Conservation (phyloP, 2,888 invertebrate genomes). For the Aphrophora alni region DNA sequence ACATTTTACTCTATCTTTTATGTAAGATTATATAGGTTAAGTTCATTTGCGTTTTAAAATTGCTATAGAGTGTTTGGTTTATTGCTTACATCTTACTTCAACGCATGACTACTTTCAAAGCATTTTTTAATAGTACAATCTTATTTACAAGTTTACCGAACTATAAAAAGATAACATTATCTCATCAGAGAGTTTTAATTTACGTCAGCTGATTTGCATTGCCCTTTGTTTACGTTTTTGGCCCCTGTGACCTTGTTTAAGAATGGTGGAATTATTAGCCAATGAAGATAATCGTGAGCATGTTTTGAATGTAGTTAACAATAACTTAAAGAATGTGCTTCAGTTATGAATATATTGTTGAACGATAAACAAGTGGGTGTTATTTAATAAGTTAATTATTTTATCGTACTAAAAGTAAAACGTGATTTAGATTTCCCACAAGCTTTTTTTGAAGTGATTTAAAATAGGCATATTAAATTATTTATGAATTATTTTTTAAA, state of each 20-base stretch:
- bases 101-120: too few species aligned
- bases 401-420: not conserved
- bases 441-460: not conserved
- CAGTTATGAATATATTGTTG: not conserved
- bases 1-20: too few species aligned
- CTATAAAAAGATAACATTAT: not conserved
- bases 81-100: too few species aligned
- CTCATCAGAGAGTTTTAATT: not conserved
- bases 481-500: not conserved
- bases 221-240: conserved; percentile 6
- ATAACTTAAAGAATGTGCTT: not conserved
- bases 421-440: not conserved
- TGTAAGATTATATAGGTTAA: too few species aligned
- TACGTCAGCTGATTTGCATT: conserved; percentile 9
- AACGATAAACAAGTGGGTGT: not conserved
- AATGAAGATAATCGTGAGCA: conserved; percentile 2
- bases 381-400: not conserved
- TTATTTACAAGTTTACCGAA: not conserved
- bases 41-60: too few species aligned
- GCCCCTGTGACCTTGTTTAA: not conserved
- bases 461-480: not conserved
- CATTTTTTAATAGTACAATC: not conserved
- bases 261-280: not conserved
- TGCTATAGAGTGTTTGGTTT: too few species aligned
- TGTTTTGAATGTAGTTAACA: conserved; percentile 1